Base-by-base conservation (phyloP, 2,888 invertebrate species). In the Tachina lurida region DNA sequence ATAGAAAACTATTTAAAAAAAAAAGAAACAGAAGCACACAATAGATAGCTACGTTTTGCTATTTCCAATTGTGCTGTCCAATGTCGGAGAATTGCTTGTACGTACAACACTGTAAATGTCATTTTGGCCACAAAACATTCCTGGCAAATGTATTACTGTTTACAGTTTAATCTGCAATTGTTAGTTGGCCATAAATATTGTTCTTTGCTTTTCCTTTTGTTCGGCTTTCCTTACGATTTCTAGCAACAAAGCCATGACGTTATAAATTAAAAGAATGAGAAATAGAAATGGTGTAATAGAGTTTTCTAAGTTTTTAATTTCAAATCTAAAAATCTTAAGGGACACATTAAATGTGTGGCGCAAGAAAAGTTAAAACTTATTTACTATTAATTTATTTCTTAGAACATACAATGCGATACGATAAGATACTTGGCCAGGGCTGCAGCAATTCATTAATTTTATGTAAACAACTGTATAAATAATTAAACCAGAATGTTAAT, bases 61-160 rank as follows among this genome's bases (percentile, higher is more conserved):
- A 68, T 74, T 60, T 63, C 10, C 54, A 45, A 73, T 56, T 63
- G 47, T 73, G 43, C 62, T 73, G 58, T 22, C 63, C 43, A 74
- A 67, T 47, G 43, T 47, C 31, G 58, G 19, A 80, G 68, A 76
- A 73, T 62, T 73, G 76, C 77, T 74, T 31, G 56, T 71, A 80
- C 76, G n/a, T 52, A 80, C 76, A 84, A 83, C 71, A 84, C 67
- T 76, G 84, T 73, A 81, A 75, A 79, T 75, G 84, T 83, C 83
- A 83, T 45, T 49, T 77, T 45, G 73, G 83, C 83, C 83, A 77
- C 77, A 83, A 77, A 77, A 77, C 83, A 83, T 83, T 65, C 65
- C 77, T 65, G 83, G 75, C 43, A 83, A 83, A 77, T 73, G 71
- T 77, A 81, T 75, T 70, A 75, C 60, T 56, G 47, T 63, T 77